A percentile compares a stretch with the other conserved stretches of the same genome.
phyloP scores from a whole-genome alignment of 1,140 invertebrate genomes.

The Zaprionus lachaisei region DNA sequence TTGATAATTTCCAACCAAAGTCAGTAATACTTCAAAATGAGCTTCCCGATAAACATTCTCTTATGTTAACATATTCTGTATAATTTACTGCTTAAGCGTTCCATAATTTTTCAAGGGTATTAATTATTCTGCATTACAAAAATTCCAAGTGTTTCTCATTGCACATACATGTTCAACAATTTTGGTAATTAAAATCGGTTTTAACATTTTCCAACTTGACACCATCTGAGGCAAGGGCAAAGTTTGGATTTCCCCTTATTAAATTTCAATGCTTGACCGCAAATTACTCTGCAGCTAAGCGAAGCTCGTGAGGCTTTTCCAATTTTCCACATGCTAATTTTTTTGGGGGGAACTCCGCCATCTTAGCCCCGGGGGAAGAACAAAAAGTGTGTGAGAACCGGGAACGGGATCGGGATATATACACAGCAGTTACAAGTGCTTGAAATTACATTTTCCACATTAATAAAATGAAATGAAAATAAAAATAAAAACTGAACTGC shows the following conservation, averaged over 20 bases:
- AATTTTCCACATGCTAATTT: conserved; percentile 71
- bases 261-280: conserved; percentile 26
- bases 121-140: neutral
- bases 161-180: neutral
- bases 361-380: neutral
- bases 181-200: conserved; percentile 23
- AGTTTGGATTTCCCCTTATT: conserved; percentile 28
- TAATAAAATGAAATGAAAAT: conserved; percentile 70
- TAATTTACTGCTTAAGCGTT: neutral
- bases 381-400: neutral
- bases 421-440: conserved; percentile 58
- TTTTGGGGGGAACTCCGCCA: conserved; percentile 25
- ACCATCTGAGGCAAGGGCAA: conserved; percentile 6
- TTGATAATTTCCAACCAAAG: neutral
- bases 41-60: no score
- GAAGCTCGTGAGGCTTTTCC: conserved; percentile 35
- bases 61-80: neutral
- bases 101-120: neutral
- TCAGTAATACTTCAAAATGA: neutral
- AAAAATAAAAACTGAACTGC: conserved; percentile 52
- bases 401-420: neutral
- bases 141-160: neutral
- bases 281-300: conserved; percentile 34
- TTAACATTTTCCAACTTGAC: conserved; percentile 16
- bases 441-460: conserved; percentile 77